A percentile compares a stretch with the other conserved stretches of the same genome.
phyloP scores from a whole-genome alignment of 37 sponge, comb jelly and placozoan species.

The Geodia barretti region DNA sequence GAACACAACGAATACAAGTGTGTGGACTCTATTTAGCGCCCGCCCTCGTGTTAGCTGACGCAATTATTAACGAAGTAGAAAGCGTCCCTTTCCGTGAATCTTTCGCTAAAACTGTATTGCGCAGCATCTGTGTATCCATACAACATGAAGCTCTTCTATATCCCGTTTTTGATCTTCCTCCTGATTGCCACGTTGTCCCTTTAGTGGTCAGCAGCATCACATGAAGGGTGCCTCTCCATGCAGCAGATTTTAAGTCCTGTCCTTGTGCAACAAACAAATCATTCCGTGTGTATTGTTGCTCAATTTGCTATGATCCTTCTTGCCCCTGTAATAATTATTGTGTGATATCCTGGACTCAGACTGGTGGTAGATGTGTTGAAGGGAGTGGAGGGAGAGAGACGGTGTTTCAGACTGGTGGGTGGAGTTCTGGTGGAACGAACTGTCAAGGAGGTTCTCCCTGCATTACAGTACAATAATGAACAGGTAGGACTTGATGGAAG shows the following conservation, averaged over 20 bases:
- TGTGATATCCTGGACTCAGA: conserved; percentile 46
- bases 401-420: conserved; percentile 91
- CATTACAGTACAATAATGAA: conserved; percentile 66
- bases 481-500: conserved; percentile 43
- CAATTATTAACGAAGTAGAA: neutral
- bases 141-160: no score
- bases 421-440: conserved; percentile 95
- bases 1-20: conserved; percentile 90
- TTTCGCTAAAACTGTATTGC: no score
- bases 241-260: no score
- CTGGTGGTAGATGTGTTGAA: conserved; percentile 81
- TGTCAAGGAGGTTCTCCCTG: conserved; percentile 89
- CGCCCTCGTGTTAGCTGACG: neutral
- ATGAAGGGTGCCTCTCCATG: no score
- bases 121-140: no score
- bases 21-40: conserved; percentile 10
- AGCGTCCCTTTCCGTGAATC: neutral
- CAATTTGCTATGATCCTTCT: no score
- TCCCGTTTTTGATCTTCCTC: no score
- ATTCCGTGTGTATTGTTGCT: no score
- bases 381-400: conserved; percentile 65
- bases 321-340: no score
- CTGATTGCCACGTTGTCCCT: no score
- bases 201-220: no score
- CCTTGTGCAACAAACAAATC: no score